Evolutionary conservation across 2,113 vertebrate species (phyloP).

Genomic region (Lampris megalopsis): DNA sequence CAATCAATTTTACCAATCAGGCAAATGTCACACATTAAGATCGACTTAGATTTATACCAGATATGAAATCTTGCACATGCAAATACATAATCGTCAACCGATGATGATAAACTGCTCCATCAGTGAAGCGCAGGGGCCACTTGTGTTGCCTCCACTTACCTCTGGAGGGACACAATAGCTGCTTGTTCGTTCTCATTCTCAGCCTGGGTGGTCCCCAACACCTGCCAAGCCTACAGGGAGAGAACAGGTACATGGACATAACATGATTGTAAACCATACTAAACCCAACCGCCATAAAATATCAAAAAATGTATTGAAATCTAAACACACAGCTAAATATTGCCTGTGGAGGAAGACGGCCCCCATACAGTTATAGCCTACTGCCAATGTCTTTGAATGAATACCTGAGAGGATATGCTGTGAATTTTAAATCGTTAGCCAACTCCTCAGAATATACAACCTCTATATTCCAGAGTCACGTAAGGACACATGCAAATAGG

Average conservation of each 20-base stretch:
- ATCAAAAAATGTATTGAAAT: not conserved
- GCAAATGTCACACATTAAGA: no score
- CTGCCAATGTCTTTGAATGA: not conserved
- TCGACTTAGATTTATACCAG: no score
- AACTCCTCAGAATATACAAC: not conserved
- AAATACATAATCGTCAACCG: no score
- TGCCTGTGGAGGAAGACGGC: conserved; percentile 3
- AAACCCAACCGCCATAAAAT: not conserved
- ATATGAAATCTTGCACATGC: no score
- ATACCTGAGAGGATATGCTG: not conserved
- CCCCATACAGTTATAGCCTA: conserved; percentile 1
- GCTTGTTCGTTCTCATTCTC: conserved; percentile 99
- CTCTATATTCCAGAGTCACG: not conserved
- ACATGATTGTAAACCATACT: conserved; percentile 42
- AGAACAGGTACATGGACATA: conserved; percentile 50
- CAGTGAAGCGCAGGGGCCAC: not conserved
- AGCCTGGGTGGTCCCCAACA: conserved; percentile 95
- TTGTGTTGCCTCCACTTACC: conserved; percentile 82
- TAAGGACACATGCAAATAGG: not conserved
- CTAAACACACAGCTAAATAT: not conserved
- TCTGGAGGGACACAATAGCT: conserved; percentile 98
- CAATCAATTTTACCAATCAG: no score
- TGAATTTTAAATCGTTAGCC: no score
- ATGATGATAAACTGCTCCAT: no score
- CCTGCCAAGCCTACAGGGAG: conserved; percentile 93